phyloP scores from a whole-genome alignment of 2,888 invertebrate species.

The Oscheius sp. region DNA sequence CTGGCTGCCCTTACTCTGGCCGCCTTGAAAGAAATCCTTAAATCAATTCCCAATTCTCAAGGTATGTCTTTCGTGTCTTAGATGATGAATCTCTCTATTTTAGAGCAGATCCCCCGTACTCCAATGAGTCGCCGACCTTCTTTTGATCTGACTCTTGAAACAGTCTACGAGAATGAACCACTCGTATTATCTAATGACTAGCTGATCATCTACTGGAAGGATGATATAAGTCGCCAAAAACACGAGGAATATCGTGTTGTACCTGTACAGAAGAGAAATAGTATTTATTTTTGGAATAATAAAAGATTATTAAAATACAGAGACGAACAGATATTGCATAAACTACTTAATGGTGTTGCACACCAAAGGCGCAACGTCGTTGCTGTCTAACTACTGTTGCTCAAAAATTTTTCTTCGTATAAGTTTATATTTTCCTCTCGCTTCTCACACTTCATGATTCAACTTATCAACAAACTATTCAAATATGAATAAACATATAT shows the following conservation, averaged over 20 bases:
- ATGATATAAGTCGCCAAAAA: neutral
- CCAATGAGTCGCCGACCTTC: slow-evolving; percentile 9
- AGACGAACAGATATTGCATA: too few relatives aligned
- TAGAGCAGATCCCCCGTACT: neutral
- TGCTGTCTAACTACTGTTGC: too few relatives aligned
- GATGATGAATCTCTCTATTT: neutral
- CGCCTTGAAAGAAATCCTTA: neutral
- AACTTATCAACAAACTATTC: too few relatives aligned
- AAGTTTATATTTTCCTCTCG: too few relatives aligned
- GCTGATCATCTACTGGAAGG: neutral
- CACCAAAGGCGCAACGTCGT: too few relatives aligned
- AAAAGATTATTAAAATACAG: neutral
- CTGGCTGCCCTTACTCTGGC: neutral
- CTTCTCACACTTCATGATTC: too few relatives aligned
- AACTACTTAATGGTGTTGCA: too few relatives aligned
- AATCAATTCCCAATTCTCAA: neutral
- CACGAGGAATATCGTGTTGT: slow-evolving; percentile 22
- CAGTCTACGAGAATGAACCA: slow-evolving; percentile 20
- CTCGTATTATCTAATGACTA: neutral
- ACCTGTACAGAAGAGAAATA: neutral
- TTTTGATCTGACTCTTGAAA: slow-evolving; percentile 12
- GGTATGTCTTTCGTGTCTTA: neutral
- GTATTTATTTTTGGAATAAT: neutral
- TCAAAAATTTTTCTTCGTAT: too few relatives aligned
- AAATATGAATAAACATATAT: too few relatives aligned